Conservation (phyloP, 1,140 invertebrate genomes). For the Octopus sinensis region DNA sequence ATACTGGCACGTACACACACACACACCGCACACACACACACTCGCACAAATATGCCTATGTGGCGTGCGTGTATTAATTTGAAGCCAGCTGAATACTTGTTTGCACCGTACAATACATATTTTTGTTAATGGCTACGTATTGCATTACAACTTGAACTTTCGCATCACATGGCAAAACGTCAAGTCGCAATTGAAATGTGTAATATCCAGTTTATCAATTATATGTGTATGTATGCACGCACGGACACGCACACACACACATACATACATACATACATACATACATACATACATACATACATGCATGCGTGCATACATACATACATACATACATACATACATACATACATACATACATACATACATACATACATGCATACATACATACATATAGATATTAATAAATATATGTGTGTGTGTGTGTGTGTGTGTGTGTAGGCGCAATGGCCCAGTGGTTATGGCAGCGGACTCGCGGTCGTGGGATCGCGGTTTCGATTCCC, state of each 20-base stretch:
- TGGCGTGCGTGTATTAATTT: too few relatives aligned
- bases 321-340: not conserved
- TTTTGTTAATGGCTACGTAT: too few relatives aligned
- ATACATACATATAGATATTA: too few relatives aligned
- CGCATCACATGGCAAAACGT: too few relatives aligned
- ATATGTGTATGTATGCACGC: not conserved
- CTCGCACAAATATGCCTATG: not conserved
- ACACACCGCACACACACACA: not conserved
- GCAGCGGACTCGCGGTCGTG: too few relatives aligned
- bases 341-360: not conserved
- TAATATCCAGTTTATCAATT: not conserved
- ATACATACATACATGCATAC: not conserved
- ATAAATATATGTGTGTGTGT: slow-evolving; percentile 2
- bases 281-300: not conserved
- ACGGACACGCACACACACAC: not conserved
- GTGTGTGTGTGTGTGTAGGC: slow-evolving; percentile 2
- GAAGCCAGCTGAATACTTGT: too few relatives aligned
- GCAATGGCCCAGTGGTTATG: too few relatives aligned
- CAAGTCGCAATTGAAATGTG: too few relatives aligned
- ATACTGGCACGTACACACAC: not conserved
- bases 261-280: not conserved
- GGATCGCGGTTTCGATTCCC: too few relatives aligned
- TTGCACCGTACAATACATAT: too few relatives aligned
- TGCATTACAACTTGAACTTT: too few relatives aligned
- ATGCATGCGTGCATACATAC: not conserved